Conservation (phyloP, 2,797 vertebrate genomes). For the Harpagifer antarcticus region DNA sequence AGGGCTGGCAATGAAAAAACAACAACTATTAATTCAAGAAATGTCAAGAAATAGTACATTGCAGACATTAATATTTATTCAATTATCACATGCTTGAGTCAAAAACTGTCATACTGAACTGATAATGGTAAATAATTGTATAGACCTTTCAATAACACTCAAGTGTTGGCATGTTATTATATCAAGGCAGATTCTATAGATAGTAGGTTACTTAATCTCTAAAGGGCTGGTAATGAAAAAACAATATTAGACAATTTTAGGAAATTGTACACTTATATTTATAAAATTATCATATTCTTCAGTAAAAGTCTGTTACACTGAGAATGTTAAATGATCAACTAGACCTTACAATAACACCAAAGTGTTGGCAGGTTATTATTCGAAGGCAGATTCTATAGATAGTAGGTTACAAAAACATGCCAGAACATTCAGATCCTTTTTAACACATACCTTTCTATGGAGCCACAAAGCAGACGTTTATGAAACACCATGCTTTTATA, state of each 20-base stretch:
- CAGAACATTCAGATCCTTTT: neutral
- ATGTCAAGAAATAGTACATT: conserved; percentile 1
- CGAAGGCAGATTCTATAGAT: neutral
- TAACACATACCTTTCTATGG: conserved; percentile 77
- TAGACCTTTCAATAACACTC: neutral
- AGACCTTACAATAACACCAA: neutral
- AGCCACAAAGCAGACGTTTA: conserved; percentile 46
- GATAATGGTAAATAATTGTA: neutral
- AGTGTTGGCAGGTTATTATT: neutral
- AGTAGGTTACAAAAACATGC: neutral
- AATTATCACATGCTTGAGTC: neutral
- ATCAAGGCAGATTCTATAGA: neutral
- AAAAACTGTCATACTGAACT: neutral
- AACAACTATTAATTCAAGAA: conserved; percentile 7
- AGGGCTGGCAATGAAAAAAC: conserved; percentile 48
- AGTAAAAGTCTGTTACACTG: neutral
- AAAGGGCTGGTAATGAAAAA: conserved; percentile 52
- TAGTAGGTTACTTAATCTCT: conserved; percentile 63
- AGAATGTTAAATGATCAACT: neutral
- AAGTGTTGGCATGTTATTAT: neutral
- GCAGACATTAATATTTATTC: neutral
- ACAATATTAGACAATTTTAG: neutral
- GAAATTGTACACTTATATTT: neutral
- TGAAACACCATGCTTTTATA: conserved; percentile 53
- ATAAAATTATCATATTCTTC: neutral